Conservation (phyloP, 2,113 vertebrate species). For the Tetraodon nigroviridis region DNA sequence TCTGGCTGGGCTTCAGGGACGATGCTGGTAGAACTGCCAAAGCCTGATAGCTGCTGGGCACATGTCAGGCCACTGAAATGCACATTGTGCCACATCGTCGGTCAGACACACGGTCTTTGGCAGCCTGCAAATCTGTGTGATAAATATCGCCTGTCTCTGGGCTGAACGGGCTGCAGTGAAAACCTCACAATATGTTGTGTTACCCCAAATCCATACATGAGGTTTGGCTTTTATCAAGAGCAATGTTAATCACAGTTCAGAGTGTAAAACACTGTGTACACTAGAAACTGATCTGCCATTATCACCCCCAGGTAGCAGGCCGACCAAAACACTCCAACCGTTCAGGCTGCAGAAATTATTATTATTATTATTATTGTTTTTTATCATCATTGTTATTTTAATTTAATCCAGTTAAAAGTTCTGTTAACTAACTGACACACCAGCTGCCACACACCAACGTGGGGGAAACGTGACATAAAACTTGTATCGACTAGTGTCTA, state of each 20-base stretch:
- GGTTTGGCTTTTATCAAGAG: conserved; percentile 28
- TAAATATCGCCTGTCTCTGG: not conserved
- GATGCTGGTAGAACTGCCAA: conserved; percentile 42
- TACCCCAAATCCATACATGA: conserved; percentile 7
- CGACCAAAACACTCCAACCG: too few relatives aligned
- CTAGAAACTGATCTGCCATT: too few relatives aligned
- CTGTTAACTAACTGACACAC: not conserved
- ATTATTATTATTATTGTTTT: too few relatives aligned
- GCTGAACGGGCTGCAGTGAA: too few relatives aligned
- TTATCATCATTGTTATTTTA: too few relatives aligned
- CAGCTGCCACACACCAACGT: conserved; percentile 12
- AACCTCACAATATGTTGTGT: not conserved
- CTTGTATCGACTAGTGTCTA: conserved; percentile 23
- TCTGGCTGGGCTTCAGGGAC: conserved; percentile 43
- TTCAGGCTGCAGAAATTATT: too few relatives aligned
- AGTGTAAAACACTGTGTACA: too few relatives aligned
- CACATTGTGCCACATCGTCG: conserved; percentile 27
- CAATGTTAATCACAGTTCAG: conserved; percentile 26
- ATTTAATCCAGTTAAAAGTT: too few relatives aligned
- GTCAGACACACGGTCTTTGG: not conserved
- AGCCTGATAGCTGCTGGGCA: conserved; percentile 39
- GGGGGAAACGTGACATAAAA: conserved; percentile 16
- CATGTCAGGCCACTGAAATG: conserved; percentile 29
- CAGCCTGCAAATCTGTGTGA: conserved; percentile 19
- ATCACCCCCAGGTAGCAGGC: too few relatives aligned